Evolutionary conservation across 1,140 invertebrate genomes (phyloP).

Genomic region (Tachypleus tridentatus): DNA sequence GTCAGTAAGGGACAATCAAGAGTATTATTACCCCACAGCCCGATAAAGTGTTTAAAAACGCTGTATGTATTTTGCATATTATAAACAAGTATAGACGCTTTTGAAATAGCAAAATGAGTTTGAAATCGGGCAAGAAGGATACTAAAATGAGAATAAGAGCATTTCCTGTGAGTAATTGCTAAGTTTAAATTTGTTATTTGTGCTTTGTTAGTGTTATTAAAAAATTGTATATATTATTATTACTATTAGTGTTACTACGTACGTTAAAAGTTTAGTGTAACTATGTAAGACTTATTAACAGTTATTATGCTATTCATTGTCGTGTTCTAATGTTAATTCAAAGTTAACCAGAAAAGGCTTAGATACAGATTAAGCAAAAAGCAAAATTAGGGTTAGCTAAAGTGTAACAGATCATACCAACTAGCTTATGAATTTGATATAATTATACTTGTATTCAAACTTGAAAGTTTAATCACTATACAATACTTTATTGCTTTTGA

Average conservation of each 20-base stretch:
- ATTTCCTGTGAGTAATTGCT: conserved; percentile 69
- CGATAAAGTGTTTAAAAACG: no score
- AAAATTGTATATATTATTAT: not conserved
- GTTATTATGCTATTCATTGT: conserved; percentile 3
- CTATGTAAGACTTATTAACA: conserved; percentile 3
- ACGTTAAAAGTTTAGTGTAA: not conserved
- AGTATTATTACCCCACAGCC: no score
- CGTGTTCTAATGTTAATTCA: not conserved
- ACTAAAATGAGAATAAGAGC: conserved; percentile 94
- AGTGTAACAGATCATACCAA: no score
- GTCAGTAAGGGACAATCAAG: no score
- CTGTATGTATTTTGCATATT: no score
- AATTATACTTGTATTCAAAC: no score
- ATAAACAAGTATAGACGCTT: no score
- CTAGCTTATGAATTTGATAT: no score
- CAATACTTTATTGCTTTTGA: no score
- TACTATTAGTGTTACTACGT: conserved; percentile 8
- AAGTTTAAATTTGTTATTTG: not conserved
- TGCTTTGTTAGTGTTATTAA: not conserved
- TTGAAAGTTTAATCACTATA: no score
- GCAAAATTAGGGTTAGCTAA: no score
- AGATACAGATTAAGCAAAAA: no score
- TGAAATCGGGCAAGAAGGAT: conserved; percentile 61
- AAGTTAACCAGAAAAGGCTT: not conserved
- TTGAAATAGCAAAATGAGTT: conserved; percentile 29